Evolutionary conservation across 2,113 vertebrate genomes (phyloP), one percentile per base, ranked within the genome.

Genomic region (Tretioscincus oriximinensis): DNA sequence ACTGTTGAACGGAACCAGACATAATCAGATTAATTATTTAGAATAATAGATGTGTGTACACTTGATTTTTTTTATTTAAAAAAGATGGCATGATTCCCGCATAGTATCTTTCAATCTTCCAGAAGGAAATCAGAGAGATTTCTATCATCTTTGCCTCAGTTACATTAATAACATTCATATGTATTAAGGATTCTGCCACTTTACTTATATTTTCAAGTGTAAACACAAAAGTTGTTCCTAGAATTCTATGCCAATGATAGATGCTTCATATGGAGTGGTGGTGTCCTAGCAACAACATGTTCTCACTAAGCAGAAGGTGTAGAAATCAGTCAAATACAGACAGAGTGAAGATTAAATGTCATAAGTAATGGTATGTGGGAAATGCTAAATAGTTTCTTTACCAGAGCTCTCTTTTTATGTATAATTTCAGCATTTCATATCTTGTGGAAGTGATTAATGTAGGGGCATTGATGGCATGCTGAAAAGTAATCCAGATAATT

Each of bases 211-310:
- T 85, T 75, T 4, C 20, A 85, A 83, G 67, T 10, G 20, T 10
- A 89, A 87, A 89, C 63, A 76, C 1, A 69, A 75, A 75, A 83
- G 80, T 76, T 22, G 41, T 8, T 12, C 60, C 80, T 81, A 83
- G 84, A 86, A 77, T 72, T 58, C 76, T 69, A 29, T 1, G 0
- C 63, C 80, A 78, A 77, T 84, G 82, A 74, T 74, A 88, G 79
- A 87, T 82, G 21, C 26, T 91, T 72, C 88, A 86, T 65, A 81
- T 1, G 3, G 82, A 88, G 63, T 66, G 77, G 76, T 83, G 74
- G 90, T 91, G 89, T 90, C 90, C 80, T 92, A 93, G 92, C 90
- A 93, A 92, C 90, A 80, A 79, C 78, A 84, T 83, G 89, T 72
- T 90, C 85, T 87, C 71, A 66, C 70, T 87, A 90, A 91, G 85